Base-by-base conservation (phyloP, 2,888 invertebrate genomes). In the Allygus modestus region DNA sequence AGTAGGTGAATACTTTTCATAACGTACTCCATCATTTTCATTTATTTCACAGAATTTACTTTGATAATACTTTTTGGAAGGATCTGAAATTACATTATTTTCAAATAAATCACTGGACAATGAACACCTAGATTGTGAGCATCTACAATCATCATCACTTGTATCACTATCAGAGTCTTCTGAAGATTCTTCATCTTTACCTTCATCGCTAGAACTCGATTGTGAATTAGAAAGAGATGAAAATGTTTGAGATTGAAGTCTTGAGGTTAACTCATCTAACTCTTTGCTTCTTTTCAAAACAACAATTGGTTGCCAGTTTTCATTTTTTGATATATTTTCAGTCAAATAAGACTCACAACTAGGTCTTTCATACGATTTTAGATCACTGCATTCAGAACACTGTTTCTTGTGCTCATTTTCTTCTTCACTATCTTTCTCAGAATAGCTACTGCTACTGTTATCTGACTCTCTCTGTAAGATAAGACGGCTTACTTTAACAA, bases 381-480 rank as follows among this genome's bases (percentile, higher is more conserved):
- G 0, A 2, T 31, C 28, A 28, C 11, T 65, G 28, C 15, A 31
- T 65, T 65, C 65, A 65, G 17, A 12, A 2, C 7, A 31, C 15
- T 12, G 31, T 28, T 65, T 79, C 28, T 58, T 79, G 26, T 79
- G 46, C 33, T 83, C 83, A 75, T 58, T 83, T 75, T 83, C 83
- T 75, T 83, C 83, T 58, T 83, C 83, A 41, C 83, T 83, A 41
- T 83, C 83, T 58, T 82, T 82, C 79, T 85, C 85, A 41, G 85
- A 85, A 54, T 79, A 83, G 37, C 85, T 85, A 31, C 69, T 79
- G 31, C 85, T 85, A 31, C 69, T 79, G 17, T 79, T 61, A 37
- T 85, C 85, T 15, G 85, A 83, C 33, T 85, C 85, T 58, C 85
- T 58, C 23, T 85, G 85, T 26, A 85, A 46, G 46, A 85, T 85